Base-by-base conservation (phyloP, 2,888 invertebrate species). In the Invenusta paracnida region DNA sequence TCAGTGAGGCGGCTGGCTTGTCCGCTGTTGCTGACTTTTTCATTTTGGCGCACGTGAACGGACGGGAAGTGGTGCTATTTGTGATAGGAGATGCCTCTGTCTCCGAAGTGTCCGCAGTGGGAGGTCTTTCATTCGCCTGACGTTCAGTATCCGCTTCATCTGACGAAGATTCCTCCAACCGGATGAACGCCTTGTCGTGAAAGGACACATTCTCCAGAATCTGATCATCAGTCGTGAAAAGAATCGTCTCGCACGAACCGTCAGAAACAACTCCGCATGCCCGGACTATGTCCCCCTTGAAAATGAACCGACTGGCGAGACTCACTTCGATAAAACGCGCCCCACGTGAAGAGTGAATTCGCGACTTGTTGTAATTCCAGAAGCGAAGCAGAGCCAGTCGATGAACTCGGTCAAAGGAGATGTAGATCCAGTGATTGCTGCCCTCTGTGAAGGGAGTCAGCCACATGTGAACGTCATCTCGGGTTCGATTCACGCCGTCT, bases 301-400 rank as follows among this genome's bases (percentile, higher is more conserved):
- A 96, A 89, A 96, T 94, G 29, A 67, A 25, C 82, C 91, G 91
- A 23, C 93, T 93, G 90, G 95, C 95, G 86, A 95, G 90, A 87
- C 92, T 93, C 30, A 96, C 94, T 87, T 94, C 93, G 13, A 95
- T 92, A 89, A 95, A 93, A 88, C 93, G 94, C 1, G 94, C 94
- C 82, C 96, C 96, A 87, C 95, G 93, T 86, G 94, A 94, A 0
- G 95, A 95, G 91, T 96, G 94, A 88, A 95, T 95, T 87, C 96
- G 93, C 0, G 95, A 95, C 91, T 95, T 95, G 91, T 95, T 95
- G 91, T 96, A 96, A 91, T 96, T 96, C 94, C 94, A 95, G 89
- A 95, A 93, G 90, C 94, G 92, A 86, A 95, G 92, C 89, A 94
- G 90, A 25, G 94, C 94, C 23, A 94, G 90, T 66, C 91, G 92